Base-by-base conservation (phyloP, 2,888 invertebrate species). In the Caenorhabditis virilis region DNA sequence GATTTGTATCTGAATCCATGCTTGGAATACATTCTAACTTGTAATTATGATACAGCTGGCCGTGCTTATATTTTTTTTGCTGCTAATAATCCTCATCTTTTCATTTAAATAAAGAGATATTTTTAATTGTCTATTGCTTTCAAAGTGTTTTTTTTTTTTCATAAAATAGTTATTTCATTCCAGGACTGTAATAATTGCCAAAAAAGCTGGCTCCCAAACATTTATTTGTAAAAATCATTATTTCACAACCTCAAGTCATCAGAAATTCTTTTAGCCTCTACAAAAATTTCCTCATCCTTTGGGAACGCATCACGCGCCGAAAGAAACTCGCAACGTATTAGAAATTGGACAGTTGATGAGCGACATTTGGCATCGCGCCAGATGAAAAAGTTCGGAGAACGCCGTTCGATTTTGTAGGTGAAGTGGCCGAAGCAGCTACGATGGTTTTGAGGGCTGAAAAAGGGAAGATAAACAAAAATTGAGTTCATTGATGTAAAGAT, bases 351-450 rank as follows among this genome's bases (percentile, higher is more conserved):
- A 41, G 72, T 69, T 0, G 77, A 78, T 2, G 71, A 63, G 30
- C 76, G 77, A 49, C 78, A 79, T 53, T 76, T 76, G 20, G 76
- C 72, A 45, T 76, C 72, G 18, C 79, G 61, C 79, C 79, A 79
- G 30, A 79, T 50, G 61, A 64, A 77, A 43, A 67, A 73, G 45
- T 73, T 64, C 1, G 70, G 69, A 9, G 72, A 76, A 26, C 75
- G 67, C 27, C 74, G 71, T 52, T 78, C 78, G 27, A 79, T 66
- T 41, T 74, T 69, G 53, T 79, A 79, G 1, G 78, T 76, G 61
- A 73, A 74, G 51, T 79, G 79, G 9, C 77, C 77, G 46, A 77
- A 77, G 38, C 77, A 77, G 15, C 62, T 69, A 3, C 72, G 56
- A 36, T 76, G 75, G 43, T 70, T 63, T n/a, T 57, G 57, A 11